Evolutionary conservation across 1,140 invertebrate genomes (phyloP), one percentile per base, ranked within the genome.

Genomic region (Calosoma granatense): DNA sequence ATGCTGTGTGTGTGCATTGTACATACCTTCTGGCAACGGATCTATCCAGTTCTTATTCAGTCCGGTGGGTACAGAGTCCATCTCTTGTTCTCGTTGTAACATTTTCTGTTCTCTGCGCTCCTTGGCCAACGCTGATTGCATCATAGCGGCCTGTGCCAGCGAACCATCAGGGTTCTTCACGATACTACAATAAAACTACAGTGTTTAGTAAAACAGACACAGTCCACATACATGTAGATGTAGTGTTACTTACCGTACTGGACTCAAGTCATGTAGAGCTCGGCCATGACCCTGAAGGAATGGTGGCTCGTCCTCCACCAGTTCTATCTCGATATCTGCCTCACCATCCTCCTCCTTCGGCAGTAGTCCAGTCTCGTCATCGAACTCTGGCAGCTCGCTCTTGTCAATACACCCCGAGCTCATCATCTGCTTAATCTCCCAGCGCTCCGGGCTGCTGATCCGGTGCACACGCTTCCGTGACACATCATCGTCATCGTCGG

Each of bases 131-230:
- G 97, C 97, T 51, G 89, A 93, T 71, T 99, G 97, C 96, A 99
- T 99, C 92, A 99, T 97, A 1, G 97, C 97, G 0, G 97, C 94
- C 68, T 92, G 97, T 0, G 96, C 96, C 15, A 99, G 73, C 0
- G 94, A 97, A 0, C 97, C 97, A 76, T 98, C 94, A 9, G 97
- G 97, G 79, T 99, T 99, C 75, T 99, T 99, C 0, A 99, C 95
- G 63, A 99, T 99, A n/a, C n/a, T n/a, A n/a, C n/a, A n/a, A n/a
- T n/a, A n/a, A n/a, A n/a, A n/a, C n/a, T n/a, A n/a, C n/a, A n/a
- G n/a, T n/a, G n/a, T n/a, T n/a, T n/a, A n/a, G n/a, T n/a, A n/a
- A n/a, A n/a, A n/a, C n/a, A n/a, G n/a, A n/a, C n/a, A n/a, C n/a
- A n/a, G n/a, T n/a, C n/a, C n/a, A n/a, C n/a, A n/a, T n/a, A n/a